Conservation (phyloP, 2,888 invertebrate genomes). For the Bugulina stolonifera region DNA sequence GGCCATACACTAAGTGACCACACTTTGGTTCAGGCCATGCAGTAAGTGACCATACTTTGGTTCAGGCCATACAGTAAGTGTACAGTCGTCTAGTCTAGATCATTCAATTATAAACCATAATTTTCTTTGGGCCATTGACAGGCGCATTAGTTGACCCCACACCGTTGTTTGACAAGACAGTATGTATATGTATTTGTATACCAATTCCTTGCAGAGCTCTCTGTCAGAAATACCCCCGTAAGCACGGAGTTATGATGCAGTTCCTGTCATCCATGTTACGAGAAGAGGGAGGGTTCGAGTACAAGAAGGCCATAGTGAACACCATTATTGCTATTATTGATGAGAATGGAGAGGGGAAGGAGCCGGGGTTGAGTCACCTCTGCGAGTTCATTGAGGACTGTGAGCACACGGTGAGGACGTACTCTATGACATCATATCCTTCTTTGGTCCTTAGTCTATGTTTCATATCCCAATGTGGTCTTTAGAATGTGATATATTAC, state of each 20-base stretch:
- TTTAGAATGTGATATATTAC: too few relatives aligned
- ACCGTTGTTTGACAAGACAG: too few relatives aligned
- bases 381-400: constrained; percentile 99
- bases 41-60: constrained; percentile 40
- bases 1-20: too few relatives aligned
- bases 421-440: too few relatives aligned
- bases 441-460: too few relatives aligned
- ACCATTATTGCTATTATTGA: constrained; percentile 96
- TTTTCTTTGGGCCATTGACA: constrained; percentile 83
- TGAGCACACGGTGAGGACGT: constrained; percentile 75
- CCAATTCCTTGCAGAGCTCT: constrained; percentile 39
- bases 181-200: background rate
- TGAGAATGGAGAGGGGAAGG: constrained; percentile 95
- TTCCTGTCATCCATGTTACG: constrained; percentile 94
- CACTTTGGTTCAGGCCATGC: constrained; percentile 78
- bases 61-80: too few relatives aligned
- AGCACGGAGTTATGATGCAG: constrained; percentile 90
- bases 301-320: constrained; percentile 96
- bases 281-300: constrained; percentile 92
- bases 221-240: constrained; percentile 80
- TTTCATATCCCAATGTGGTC: too few relatives aligned
- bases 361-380: constrained; percentile 82
- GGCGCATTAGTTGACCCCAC: too few relatives aligned
- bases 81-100: too few relatives aligned
- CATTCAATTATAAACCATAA: too few relatives aligned